A percentile compares a stretch with the other conserved stretches of the same genome.
These are phyloP conservation scores for Gymnoscopelus braueri DNA, from an alignment of 2,797 vertebrate genomes.

Conservation along the genomic window DNA sequence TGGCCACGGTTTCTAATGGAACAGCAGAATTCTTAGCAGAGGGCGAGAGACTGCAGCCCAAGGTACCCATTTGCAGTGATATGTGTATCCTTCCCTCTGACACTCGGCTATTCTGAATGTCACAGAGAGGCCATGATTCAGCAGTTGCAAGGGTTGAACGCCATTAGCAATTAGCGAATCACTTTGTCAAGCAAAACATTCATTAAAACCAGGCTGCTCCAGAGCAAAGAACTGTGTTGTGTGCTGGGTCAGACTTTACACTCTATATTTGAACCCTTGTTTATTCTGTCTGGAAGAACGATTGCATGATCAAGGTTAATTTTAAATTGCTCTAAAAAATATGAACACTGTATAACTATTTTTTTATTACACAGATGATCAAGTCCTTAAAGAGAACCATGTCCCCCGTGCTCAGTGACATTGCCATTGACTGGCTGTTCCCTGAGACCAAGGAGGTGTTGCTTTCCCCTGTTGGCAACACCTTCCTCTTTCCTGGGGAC, in stretches of 20 bases:
- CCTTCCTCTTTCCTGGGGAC: constrained; percentile 93
- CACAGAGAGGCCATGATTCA: constrained; percentile 57
- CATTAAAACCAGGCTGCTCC: constrained; percentile 10
- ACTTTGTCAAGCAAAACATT: constrained; percentile 42
- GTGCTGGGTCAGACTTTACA: constrained; percentile 11
- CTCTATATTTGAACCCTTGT: neutral
- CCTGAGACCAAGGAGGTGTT: constrained; percentile 92
- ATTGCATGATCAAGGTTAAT: neutral
- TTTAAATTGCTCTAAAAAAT: neutral
- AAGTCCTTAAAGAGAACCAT: constrained; percentile 93
- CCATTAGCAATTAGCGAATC: constrained; percentile 59
- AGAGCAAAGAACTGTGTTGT: neutral
- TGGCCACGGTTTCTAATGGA: constrained; percentile 90
- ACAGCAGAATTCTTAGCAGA: constrained; percentile 88
- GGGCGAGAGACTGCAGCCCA: constrained; percentile 91
- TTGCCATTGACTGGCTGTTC: constrained; percentile 94
- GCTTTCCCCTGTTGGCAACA: constrained; percentile 88
- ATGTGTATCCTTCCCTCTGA: constrained; percentile 49
- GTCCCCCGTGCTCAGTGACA: constrained; percentile 90
- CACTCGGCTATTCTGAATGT: constrained; percentile 56
- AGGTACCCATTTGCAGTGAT: constrained; percentile 81
- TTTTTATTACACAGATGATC: constrained; percentile 84
- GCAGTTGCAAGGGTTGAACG: constrained; percentile 39
- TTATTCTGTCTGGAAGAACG: neutral
- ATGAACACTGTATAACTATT: no score